Evolutionary conservation across 2,797 vertebrate species (phyloP).

Genomic region (Octomys mimax): DNA sequence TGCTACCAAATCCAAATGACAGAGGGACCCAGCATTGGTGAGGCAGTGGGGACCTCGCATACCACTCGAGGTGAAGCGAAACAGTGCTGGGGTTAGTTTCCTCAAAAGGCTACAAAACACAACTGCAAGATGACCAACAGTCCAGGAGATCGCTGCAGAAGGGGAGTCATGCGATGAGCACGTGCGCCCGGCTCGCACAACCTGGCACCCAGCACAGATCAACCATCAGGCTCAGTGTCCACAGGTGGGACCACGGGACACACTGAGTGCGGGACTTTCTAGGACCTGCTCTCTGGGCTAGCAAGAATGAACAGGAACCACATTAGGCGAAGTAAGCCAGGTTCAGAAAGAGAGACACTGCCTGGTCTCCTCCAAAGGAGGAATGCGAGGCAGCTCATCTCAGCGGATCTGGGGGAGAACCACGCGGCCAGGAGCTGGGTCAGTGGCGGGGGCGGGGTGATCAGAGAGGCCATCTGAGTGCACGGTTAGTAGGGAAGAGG

Average conservation of each 20-base stretch:
- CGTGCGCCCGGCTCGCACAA: background rate
- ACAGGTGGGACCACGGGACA: background rate
- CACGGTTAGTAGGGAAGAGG: background rate
- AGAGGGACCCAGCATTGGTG: too few relatives aligned
- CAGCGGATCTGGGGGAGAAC: background rate
- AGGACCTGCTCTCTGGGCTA: background rate
- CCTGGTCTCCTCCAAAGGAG: too few relatives aligned
- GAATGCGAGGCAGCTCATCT: background rate
- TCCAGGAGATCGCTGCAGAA: background rate
- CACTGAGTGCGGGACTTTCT: background rate
- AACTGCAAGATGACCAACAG: background rate
- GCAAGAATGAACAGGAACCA: background rate
- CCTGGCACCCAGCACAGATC: background rate
- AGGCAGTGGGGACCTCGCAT: background rate
- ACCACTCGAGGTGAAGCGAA: too few relatives aligned
- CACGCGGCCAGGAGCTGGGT: too few relatives aligned
- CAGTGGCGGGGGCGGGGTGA: rapidly evolving
- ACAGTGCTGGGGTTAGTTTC: background rate
- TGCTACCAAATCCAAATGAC: background rate
- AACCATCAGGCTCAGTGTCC: background rate
- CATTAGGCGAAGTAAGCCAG: background rate
- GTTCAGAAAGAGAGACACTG: background rate
- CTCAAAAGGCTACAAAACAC: background rate
- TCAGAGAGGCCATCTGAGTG: background rate
- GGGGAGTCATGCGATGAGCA: background rate